Conservation (phyloP, 2,797 vertebrate genomes). For the Anguilla obscura region DNA sequence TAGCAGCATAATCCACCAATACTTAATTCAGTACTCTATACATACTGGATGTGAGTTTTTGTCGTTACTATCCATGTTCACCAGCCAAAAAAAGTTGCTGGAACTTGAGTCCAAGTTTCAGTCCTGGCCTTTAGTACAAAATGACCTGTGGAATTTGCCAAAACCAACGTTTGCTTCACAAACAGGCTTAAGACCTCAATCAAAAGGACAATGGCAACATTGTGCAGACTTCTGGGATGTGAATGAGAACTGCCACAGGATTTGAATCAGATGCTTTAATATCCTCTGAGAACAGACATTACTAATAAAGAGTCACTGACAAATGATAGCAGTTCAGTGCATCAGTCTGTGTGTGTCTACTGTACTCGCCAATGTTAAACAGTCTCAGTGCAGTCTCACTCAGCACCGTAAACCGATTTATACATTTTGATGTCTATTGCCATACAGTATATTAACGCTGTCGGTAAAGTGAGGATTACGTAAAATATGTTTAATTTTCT, state of each 20-base stretch:
- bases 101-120: background rate
- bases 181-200: background rate
- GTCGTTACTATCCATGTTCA: background rate
- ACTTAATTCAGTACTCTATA: background rate
- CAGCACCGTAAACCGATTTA: background rate
- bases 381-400: background rate
- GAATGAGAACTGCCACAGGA: background rate
- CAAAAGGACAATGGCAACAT: background rate
- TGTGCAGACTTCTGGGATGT: background rate
- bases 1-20: background rate
- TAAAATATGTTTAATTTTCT: too few relatives aligned
- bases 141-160: background rate
- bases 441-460: too few relatives aligned
- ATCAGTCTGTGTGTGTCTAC: background rate
- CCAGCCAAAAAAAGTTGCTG: background rate
- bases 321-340: background rate
- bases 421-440: background rate
- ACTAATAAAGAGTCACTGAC: background rate
- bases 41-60: background rate
- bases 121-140: background rate
- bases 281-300: background rate
- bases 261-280: background rate
- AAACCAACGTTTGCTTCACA: background rate
- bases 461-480: too few relatives aligned
- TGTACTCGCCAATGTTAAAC: background rate